Base-by-base conservation (phyloP, 30 jellyfish, hydroid and myxozoan genomes). In the Cassiopea xamachana region DNA sequence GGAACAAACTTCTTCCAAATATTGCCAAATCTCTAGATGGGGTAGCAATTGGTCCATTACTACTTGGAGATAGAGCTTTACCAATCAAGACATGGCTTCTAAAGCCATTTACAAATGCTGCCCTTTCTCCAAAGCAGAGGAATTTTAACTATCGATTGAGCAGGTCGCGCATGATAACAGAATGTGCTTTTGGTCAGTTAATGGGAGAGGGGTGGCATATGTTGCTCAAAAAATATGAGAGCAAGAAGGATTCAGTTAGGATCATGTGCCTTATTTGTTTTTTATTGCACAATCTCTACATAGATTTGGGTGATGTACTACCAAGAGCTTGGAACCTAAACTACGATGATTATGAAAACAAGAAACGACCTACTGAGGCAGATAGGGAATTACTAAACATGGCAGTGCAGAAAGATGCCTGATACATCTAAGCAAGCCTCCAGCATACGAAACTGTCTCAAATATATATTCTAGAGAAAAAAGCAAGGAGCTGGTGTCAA, bases 161-260 rank as follows among this genome's bases (percentile, higher is more conserved):
- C 77, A 69, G 96, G 61, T 90, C 93, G 18, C 48, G 93, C 55
- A 86, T 92, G 98, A 96, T 80, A 7, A 86, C 67, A 13, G 93
- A 92, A 75, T 92, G 96, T n/a, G 89, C 97, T 39, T 91, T 4
- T 91, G 97, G 97, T 27, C 91, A 87, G 82, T 60, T 91, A 73
- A 84, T 77, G 77, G 86, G 98, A n/a, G n/a, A n/a, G 39, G 13
- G 98, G 17, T 92, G 92, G 92, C 87, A 90, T 18, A 14, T 92
- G 8, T 60, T 92, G 14, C 19, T 51, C 73, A 45, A 62, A 71
- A 92, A 92, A 49, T 86, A 49, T n/a, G 93, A 92, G 70, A 80
- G 92, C 43, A 62, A 51, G 64, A 51, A 51, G 64, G 64, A 51
- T 51, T 51, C 64, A 4, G 9, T 51, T 51, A 51, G 9, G 64